phyloP scores from a whole-genome alignment of 1,140 invertebrate genomes.

The Drosophila repleta region DNA sequence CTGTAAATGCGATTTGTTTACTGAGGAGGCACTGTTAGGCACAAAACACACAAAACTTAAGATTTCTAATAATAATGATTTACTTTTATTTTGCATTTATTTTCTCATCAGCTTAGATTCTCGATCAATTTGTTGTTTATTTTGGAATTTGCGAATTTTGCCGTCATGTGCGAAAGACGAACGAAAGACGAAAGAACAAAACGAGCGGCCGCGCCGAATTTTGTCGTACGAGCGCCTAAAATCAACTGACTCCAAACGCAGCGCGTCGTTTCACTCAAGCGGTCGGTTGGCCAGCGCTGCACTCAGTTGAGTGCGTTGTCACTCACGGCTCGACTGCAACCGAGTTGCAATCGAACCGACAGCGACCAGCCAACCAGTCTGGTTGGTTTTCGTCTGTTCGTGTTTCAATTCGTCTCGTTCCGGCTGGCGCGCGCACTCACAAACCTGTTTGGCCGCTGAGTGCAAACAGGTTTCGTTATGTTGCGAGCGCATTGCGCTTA shows the following conservation, averaged over 20 bases:
- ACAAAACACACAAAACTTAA: conserved; percentile 24
- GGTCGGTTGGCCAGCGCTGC: conserved; percentile 20
- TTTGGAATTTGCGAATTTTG: conserved; percentile 18
- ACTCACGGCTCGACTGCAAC: conserved; percentile 19
- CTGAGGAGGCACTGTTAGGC: conserved; percentile 32
- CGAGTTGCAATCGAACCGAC: conserved; percentile 26
- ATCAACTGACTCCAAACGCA: conserved; percentile 71
- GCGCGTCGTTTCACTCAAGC: conserved; percentile 58
- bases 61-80: neutral
- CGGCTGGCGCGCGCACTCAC: conserved; percentile 2
- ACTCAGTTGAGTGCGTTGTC: conserved; percentile 36
- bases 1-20: conserved; percentile 42
- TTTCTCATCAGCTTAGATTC: neutral
- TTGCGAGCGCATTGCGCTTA: conserved; percentile 54
- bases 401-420: conserved; percentile 14
- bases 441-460: conserved; percentile 59
- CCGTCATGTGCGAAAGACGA: conserved; percentile 36
- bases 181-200: conserved; percentile 46
- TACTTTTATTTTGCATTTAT: neutral
- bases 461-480: conserved; percentile 71
- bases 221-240: conserved; percentile 72
- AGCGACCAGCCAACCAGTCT: conserved; percentile 6
- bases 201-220: conserved; percentile 48
- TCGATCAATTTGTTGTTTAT: conserved; percentile 12
- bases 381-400: conserved; percentile 22